Percentiles rank a stretch among this genome's conserved stretches.
phyloP scores from a whole-genome alignment of 2,113 vertebrate species.

The Coturnix japonica region DNA sequence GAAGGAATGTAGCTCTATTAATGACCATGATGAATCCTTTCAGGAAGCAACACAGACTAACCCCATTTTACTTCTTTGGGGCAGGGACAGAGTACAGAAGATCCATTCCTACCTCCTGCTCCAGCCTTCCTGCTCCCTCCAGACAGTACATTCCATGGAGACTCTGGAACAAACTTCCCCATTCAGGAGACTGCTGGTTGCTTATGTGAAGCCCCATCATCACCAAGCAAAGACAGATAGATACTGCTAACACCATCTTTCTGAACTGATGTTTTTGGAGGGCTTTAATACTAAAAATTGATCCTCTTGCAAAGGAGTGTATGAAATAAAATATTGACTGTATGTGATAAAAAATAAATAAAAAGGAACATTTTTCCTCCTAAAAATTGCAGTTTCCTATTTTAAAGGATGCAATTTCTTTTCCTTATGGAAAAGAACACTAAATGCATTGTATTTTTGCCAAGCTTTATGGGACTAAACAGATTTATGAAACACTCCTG shows the following conservation, averaged over 20 bases:
- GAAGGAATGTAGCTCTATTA: not conserved
- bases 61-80: rapidly evolving
- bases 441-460: not conserved
- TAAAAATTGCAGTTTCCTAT: not conserved
- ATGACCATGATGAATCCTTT: not conserved
- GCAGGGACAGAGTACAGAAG: not conserved
- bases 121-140: not conserved
- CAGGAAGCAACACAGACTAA: not conserved
- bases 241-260: not conserved
- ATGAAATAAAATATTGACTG: not conserved
- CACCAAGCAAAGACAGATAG: not conserved
- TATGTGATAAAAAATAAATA: not conserved
- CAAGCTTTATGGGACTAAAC: not conserved
- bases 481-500: not conserved
- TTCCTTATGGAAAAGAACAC: not conserved
- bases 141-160: not conserved
- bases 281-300: not conserved
- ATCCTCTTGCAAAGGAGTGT: not conserved
- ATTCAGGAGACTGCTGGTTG: not conserved
- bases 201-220: not conserved
- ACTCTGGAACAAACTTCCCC: not conserved
- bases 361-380: not conserved
- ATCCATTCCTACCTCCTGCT: not conserved
- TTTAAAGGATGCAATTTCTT: not conserved
- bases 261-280: not conserved